These are phyloP conservation scores for Adelosebastes latens DNA, from an alignment of 2,797 vertebrate genomes.

Conservation along the genomic window DNA sequence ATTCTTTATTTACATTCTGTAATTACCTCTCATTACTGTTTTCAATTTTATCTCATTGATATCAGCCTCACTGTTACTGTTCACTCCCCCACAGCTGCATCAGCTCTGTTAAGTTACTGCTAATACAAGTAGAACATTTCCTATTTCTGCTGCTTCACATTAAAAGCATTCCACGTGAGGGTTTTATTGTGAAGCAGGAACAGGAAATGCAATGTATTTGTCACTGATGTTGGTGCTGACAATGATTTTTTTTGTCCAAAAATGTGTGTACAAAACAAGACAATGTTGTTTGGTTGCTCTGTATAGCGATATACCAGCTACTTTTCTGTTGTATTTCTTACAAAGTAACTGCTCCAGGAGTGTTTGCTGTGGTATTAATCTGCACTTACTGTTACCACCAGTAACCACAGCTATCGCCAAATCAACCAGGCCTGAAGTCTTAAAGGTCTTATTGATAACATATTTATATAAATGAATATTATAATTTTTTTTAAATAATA, in stretches of 20 bases:
- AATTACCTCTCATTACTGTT: not conserved
- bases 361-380: not conserved
- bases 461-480: too few relatives aligned
- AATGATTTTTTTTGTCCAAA: not conserved
- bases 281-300: not conserved
- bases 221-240: not conserved
- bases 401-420: not conserved
- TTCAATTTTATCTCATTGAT: not conserved
- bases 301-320: not conserved
- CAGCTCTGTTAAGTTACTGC: not conserved
- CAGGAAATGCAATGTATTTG: not conserved
- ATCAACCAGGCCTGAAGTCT: not conserved
- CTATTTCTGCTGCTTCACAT: not conserved
- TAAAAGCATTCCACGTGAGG: not conserved
- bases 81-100: not conserved
- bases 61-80: not conserved
- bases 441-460: not conserved
- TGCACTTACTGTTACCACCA: not conserved
- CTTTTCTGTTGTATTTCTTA: not conserved
- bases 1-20: not conserved
- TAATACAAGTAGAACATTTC: not conserved
- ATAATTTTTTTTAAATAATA: too few relatives aligned
- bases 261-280: not conserved
- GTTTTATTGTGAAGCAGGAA: constrained; percentile 18
- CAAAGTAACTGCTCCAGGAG: not conserved